Base-by-base conservation (phyloP, 1,140 invertebrate genomes). In the Uloborus diversus region DNA sequence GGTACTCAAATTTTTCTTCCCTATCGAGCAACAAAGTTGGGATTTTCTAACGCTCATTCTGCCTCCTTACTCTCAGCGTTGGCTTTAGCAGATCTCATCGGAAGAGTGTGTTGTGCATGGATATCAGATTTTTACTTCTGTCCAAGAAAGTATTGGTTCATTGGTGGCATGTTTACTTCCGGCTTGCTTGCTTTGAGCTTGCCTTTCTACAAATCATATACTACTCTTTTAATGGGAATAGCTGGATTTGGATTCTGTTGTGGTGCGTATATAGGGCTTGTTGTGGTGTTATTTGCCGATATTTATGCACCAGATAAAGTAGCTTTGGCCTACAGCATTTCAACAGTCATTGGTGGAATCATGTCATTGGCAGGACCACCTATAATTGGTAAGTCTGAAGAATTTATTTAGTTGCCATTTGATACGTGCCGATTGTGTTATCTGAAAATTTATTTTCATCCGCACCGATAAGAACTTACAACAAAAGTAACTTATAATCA, bases 241-340 rank as follows among this genome's bases (percentile, higher is more conserved):
- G 66, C 80, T 23, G 65, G 51, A 27, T 82, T 82, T 28, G 82
- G 82, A 33, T 71, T 82, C 30, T 81, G 78, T 28, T 82, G 81
- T 51, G 82, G 82, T 23, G 73, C 82, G 5, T 82, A 82, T 25
- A 82, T 82, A 70, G 82, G 82, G 25, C 80, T 82, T 11, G 65
- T 81, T 49, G 81, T 82, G 13, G 82, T 75, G 30, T 28, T 82
- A 37, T 82, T 82, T 66, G 82, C 82, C 20, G 82, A 82, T 75
- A 78, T 68, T 25, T 82, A 78, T 42, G 57, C 66, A 32, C 35
- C 68, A 30, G 70, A 82, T 57, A 71, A 66, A 53, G 81, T 76
- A 37, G 80, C 80, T 14, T 27, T 76, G 49, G 70, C 80, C n/a
- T 76, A 81, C 20, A 81, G 80, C 20, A 53, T 81, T 4, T 70